phyloP scores from a whole-genome alignment of 2,797 vertebrate genomes.

The Pantherophis vulpinus region DNA sequence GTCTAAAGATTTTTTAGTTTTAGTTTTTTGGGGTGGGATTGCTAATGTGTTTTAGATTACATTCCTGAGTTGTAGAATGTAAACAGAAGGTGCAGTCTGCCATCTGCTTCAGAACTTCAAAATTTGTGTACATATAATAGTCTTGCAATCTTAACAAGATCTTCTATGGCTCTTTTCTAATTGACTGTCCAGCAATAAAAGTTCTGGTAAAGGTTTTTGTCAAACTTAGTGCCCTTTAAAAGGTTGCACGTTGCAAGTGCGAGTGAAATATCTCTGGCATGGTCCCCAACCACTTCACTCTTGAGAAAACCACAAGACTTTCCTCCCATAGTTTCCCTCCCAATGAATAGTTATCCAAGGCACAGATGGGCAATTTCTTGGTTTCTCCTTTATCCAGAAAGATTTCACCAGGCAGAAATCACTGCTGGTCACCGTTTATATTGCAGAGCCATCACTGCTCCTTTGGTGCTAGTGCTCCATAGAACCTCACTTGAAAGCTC shows the following conservation, averaged over 20 bases:
- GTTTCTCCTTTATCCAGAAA: background rate
- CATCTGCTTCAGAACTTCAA: background rate
- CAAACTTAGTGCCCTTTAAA: background rate
- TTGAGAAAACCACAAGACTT: background rate
- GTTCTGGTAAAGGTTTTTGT: background rate
- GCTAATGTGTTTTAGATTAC: background rate
- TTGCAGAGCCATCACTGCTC: background rate
- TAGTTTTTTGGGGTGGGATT: background rate
- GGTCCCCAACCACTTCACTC: background rate
- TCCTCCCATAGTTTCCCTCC: background rate
- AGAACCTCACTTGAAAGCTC: background rate
- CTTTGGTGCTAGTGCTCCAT: background rate
- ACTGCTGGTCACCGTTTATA: background rate
- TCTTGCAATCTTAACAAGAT: background rate
- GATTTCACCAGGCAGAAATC: background rate
- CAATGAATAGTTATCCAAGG: background rate
- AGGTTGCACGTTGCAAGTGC: background rate
- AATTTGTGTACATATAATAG: background rate
- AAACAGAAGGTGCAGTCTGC: background rate
- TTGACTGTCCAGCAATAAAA: background rate
- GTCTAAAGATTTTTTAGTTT: background rate
- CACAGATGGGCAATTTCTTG: background rate
- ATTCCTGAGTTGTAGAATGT: background rate
- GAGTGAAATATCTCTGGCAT: background rate
- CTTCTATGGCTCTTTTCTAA: background rate